These are phyloP conservation scores for Dinoponera quadriceps DNA, from an alignment of 1,140 invertebrate genomes.

Conservation along the genomic window DNA sequence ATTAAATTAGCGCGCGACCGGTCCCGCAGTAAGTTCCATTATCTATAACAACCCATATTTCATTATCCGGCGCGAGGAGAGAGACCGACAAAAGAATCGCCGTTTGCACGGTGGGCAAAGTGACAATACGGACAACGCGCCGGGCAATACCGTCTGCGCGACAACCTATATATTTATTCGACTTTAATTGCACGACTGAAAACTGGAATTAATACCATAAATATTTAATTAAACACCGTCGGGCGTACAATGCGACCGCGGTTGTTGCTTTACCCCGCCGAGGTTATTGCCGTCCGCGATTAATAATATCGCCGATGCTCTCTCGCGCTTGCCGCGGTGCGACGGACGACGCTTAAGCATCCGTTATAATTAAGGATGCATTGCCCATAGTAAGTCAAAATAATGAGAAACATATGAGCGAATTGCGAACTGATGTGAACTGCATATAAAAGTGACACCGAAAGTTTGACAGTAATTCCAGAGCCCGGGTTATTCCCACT, in stretches of 20 bases:
- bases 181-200: conserved; percentile 60
- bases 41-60: not conserved
- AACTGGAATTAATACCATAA: conserved; percentile 39
- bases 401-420: no score
- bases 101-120: not conserved
- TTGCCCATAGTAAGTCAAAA: no score
- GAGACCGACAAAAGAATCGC: not conserved
- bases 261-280: conserved; percentile 8
- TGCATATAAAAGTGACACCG: no score
- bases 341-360: not conserved
- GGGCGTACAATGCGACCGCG: not conserved
- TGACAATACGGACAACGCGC: not conserved
- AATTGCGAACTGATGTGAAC: no score
- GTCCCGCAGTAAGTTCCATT: not conserved
- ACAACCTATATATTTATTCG: conserved; percentile 55
- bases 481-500: no score
- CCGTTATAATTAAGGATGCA: not conserved
- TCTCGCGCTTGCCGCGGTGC: not conserved
- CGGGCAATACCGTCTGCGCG: not conserved
- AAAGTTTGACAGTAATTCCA: no score
- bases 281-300: conserved; percentile 16
- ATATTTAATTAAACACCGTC: conserved; percentile 38
- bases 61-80: no score
- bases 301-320: conserved; percentile 17
- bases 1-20: conserved; percentile 1